Percentiles rank a stretch among this genome's conserved stretches.
Evolutionary conservation across 2,797 vertebrate genomes (phyloP).

Genomic region (Gadopsis bispinosus): DNA sequence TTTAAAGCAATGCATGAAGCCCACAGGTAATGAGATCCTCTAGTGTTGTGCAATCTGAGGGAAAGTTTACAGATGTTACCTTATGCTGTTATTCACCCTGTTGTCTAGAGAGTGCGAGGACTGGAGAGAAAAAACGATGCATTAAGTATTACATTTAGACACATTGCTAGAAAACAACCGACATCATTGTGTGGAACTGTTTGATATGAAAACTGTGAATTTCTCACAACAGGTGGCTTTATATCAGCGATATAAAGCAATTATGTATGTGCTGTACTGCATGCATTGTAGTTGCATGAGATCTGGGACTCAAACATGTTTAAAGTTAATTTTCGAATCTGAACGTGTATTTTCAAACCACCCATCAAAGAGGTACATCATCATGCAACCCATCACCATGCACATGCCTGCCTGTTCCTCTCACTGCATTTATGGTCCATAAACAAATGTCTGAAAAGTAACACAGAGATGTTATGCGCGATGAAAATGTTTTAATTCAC

Average conservation of each 20-base stretch:
- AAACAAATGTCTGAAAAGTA: slow-evolving; percentile 28
- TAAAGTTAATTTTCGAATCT: slow-evolving; percentile 10
- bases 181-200: slow-evolving; percentile 48
- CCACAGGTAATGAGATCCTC: slow-evolving; percentile 47
- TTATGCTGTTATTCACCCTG: slow-evolving; percentile 65
- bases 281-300: slow-evolving; percentile 7
- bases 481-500: slow-evolving; percentile 12
- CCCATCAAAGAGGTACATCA: not conserved
- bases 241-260: slow-evolving; percentile 42
- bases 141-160: slow-evolving; percentile 58
- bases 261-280: slow-evolving; percentile 36
- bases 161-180: slow-evolving; percentile 36
- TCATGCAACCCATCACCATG: not conserved
- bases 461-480: not conserved
- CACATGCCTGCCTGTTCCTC: not conserved
- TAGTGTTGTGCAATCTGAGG: slow-evolving; percentile 49
- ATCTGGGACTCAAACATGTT: not conserved
- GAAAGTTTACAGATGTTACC: slow-evolving; percentile 70
- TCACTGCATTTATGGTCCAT: slow-evolving; percentile 8
- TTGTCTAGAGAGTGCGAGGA: slow-evolving; percentile 39
- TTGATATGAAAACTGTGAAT: slow-evolving; percentile 36
- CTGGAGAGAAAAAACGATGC: slow-evolving; percentile 37
- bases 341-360: not conserved
- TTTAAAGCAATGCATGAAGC: slow-evolving; percentile 37
- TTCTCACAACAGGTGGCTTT: slow-evolving; percentile 58